Conservation (phyloP, 1,140 invertebrate species). For the Samia ricini region DNA sequence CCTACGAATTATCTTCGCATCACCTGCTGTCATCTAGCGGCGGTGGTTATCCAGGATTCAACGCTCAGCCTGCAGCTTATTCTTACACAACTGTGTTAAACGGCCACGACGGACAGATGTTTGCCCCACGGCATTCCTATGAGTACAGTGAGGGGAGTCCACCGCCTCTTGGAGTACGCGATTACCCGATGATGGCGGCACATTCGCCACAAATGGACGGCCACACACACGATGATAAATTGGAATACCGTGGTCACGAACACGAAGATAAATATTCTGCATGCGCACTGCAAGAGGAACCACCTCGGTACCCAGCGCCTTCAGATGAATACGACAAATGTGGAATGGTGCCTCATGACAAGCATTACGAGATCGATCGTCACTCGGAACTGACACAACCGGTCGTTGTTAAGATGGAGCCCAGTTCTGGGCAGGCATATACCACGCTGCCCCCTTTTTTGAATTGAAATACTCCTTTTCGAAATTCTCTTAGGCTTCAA, state of each 20-base stretch:
- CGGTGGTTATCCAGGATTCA: constrained; percentile 80
- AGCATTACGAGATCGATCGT: constrained; percentile 75
- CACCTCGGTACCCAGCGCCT: constrained; percentile 75
- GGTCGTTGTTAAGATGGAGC: constrained; percentile 81
- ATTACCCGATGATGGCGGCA: constrained; percentile 83
- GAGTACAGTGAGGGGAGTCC: constrained; percentile 82
- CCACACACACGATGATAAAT: constrained; percentile 75
- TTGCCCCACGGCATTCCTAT: constrained; percentile 77
- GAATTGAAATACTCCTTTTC: constrained; percentile 83
- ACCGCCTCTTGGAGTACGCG: constrained; percentile 78
- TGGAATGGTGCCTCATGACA: constrained; percentile 75
- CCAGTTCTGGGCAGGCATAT: constrained; percentile 79
- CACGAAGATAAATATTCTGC: constrained; percentile 78
- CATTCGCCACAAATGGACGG: constrained; percentile 81
- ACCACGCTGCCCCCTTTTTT: constrained; percentile 87
- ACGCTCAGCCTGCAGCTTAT: constrained; percentile 74
- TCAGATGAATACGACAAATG: constrained; percentile 79
- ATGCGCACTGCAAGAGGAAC: constrained; percentile 80
- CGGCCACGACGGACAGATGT: constrained; percentile 83
- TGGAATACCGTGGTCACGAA: constrained; percentile 69
- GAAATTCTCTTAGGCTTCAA: constrained; percentile 64
- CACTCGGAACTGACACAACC: constrained; percentile 74
- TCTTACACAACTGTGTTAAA: constrained; percentile 83
- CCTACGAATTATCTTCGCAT: constrained; percentile 85
- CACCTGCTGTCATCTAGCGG: constrained; percentile 85